Conservation (phyloP, 2,888 invertebrate genomes). For the Cotesia congregata region DNA sequence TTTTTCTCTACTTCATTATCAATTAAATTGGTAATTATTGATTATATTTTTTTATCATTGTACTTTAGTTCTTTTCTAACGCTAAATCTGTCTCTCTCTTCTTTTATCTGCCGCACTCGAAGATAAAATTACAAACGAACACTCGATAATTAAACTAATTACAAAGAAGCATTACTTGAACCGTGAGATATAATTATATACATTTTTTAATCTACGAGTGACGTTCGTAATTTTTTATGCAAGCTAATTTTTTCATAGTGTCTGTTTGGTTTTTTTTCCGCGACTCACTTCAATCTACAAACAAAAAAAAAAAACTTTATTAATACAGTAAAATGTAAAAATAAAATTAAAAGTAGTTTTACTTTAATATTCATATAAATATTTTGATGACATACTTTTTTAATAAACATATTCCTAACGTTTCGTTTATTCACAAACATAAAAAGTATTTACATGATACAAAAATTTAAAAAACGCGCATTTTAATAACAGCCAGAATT, state of each 20-base stretch:
- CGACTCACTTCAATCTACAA: neutral
- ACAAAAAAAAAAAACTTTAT: neutral
- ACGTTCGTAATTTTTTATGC: conserved; percentile 26
- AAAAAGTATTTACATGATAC: neutral
- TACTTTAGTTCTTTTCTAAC: too few relatives aligned
- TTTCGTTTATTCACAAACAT: neutral
- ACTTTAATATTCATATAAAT: neutral
- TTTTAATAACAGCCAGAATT: neutral
- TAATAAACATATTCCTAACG: neutral
- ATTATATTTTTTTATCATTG: neutral
- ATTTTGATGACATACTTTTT: neutral
- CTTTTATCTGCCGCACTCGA: conserved; percentile 4
- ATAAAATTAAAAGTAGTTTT: neutral
- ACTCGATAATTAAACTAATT: conserved; percentile 2
- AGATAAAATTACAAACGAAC: conserved; percentile 27
- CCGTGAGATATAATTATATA: conserved; percentile 1
- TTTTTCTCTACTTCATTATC: neutral
- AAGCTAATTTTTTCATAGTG: conserved; percentile 1
- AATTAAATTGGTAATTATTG: too few relatives aligned
- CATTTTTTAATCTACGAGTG: conserved; percentile 1
- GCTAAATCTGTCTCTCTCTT: neutral
- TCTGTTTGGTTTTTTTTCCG: conserved; percentile 25
- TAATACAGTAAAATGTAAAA: neutral
- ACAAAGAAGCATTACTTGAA: neutral
- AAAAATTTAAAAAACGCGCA: neutral